Evolutionary conservation across 2,888 invertebrate species (phyloP), one percentile per base, ranked within the genome.

Genomic region (Melanchra persicariae): DNA sequence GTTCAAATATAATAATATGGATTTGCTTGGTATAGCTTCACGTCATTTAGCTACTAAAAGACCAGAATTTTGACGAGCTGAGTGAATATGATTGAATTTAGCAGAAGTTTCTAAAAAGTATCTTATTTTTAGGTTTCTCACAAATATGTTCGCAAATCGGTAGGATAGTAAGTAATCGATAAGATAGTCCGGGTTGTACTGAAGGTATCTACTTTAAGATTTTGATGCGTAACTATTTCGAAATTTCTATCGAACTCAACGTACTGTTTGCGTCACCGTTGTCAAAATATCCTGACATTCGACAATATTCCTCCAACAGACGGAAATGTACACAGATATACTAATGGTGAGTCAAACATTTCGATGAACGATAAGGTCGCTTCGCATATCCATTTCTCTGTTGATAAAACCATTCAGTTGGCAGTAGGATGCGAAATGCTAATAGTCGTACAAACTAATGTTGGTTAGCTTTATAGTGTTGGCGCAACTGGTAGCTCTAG

Each of bases 401-500:
- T 70, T 70, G 80, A 74, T 70, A 66, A 68, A 81, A 71, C 71
- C 54, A 76, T 71, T 77, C 19, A 55, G 67, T 55, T 68, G 61
- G 62, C 43, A 62, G 30, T 47, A 40, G 40, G 24, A 70, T 62
- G 57, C 54, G 17, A 54, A 63, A 70, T 81, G 49, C 40, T 47
- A 62, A 70, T 49, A 60, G 65, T 65, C 58, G 40, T 61, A 68
- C 47, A 52, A 65, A 57, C 62, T 62, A 81, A 79, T 71, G 67
- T 26, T 15, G 15, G 34, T 80, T 71, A 61, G 67, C 57, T 70
- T 58, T 51, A 70, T 34, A 68, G 26, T 60, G 61, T 64, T 59
- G 40, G 61, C 30, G 72, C 79, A 79, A 81, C 79, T 81, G 58
- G 79, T 77, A 24, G 67, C 54, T 66, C 1, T 17, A 59, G 37